phyloP scores from a whole-genome alignment of 1,140 invertebrate species.

The Aphelenchoides fujianensis region DNA sequence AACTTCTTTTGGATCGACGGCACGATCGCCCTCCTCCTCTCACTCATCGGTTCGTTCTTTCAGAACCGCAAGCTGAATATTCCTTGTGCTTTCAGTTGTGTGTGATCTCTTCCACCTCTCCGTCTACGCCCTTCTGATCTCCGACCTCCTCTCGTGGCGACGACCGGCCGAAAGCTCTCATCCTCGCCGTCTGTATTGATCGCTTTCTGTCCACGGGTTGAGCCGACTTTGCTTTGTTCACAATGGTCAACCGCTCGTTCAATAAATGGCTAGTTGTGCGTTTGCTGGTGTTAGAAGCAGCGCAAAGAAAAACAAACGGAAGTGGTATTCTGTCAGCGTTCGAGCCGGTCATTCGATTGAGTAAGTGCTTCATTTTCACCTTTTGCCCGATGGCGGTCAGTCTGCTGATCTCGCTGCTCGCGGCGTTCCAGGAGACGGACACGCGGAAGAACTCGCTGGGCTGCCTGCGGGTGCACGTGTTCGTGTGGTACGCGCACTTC shows the following conservation, averaged over 20 bases:
- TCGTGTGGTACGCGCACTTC: constrained; percentile 3
- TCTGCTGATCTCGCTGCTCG: neutral
- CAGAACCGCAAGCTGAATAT: neutral
- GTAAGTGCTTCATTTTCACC: no score
- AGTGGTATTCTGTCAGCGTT: no score
- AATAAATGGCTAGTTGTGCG: no score
- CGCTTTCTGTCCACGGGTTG: no score
- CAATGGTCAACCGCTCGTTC: no score
- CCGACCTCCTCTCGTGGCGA: neutral
- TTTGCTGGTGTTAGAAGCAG: no score
- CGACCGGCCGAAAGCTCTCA: no score
- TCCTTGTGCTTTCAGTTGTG: neutral
- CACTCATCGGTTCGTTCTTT: neutral
- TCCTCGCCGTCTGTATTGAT: no score
- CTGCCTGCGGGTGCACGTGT: neutral
- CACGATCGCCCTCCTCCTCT: neutral
- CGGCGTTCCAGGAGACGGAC: constrained; percentile 2
- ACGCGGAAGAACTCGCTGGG: neutral
- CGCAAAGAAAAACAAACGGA: no score
- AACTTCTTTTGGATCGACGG: neutral
- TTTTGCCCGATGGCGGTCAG: neutral
- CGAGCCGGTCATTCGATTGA: no score
- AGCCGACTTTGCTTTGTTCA: no score
- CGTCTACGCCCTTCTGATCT: neutral
- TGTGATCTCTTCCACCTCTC: neutral